Percentiles rank a stretch among this genome's conserved stretches.
Evolutionary conservation across 2,113 vertebrate species (phyloP).

Genomic region (Peromyscus californicus): DNA sequence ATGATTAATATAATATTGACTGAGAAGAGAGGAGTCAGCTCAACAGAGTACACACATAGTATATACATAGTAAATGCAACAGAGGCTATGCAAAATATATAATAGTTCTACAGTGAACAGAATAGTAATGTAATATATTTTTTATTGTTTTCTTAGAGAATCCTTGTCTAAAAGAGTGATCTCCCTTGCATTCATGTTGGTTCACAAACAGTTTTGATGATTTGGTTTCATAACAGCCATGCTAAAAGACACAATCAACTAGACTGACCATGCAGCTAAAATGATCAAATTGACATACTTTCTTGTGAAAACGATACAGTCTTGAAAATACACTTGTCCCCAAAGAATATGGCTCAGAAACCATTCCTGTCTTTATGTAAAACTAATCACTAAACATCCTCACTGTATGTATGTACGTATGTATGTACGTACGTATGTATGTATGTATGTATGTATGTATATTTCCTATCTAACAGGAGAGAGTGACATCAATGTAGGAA

Average conservation of each 20-base stretch:
- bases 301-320: not conserved
- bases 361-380: not conserved
- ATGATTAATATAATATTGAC: not conserved
- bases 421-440: not conserved
- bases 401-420: not conserved
- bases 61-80: not conserved
- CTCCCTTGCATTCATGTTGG: not conserved
- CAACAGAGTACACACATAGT: not conserved
- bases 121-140: not conserved
- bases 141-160: constrained; percentile 34
- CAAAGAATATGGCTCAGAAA: not conserved
- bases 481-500: not conserved
- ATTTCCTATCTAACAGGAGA: not conserved
- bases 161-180: not conserved
- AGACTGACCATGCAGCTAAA: not conserved
- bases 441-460: not conserved
- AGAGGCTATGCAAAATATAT: not conserved
- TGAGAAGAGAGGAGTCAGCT: not conserved
- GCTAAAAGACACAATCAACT: constrained; percentile 13
- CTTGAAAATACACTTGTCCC: not conserved
- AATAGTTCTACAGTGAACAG: not conserved
- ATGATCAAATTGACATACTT: not conserved
- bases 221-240: not conserved
- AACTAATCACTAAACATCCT: not conserved
- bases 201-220: not conserved